These are phyloP conservation scores for Tenualosa thibaudeaui DNA, from an alignment of 2,797 vertebrate genomes.

Conservation along the genomic window DNA sequence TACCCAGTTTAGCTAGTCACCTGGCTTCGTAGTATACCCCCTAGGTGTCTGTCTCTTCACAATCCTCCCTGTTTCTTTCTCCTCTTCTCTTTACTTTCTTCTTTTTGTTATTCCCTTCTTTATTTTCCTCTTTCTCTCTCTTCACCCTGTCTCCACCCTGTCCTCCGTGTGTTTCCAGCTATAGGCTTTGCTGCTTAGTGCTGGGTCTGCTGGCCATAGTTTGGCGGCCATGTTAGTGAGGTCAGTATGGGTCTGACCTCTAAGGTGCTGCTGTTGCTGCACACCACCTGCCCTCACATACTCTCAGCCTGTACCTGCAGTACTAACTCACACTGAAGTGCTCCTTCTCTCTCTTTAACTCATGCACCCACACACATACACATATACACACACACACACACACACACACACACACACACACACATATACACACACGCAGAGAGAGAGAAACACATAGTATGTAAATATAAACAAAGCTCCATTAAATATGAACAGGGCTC, in stretches of 20 bases:
- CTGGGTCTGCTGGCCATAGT: not conserved
- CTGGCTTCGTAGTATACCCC: too few species aligned
- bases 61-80: not conserved
- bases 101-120: not conserved
- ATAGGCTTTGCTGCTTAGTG: not conserved
- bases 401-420: not conserved
- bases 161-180: not conserved
- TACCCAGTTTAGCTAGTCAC: too few species aligned
- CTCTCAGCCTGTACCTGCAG: not conserved
- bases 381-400: not conserved
- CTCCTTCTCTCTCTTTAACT: not conserved
- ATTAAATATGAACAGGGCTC: not conserved
- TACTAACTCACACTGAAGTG: not conserved
- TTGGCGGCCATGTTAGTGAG: not conserved
- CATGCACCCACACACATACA: not conserved
- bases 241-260: not conserved
- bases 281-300: not conserved
- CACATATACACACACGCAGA: not conserved
- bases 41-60: not conserved
- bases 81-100: not conserved
- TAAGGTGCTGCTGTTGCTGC: not conserved
- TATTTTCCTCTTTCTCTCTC: not conserved
- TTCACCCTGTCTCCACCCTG: too few species aligned
- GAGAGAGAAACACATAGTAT: not conserved
- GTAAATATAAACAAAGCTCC: not conserved